phyloP scores from a whole-genome alignment of 1,140 invertebrate species.

The Drosophila paulistorum region DNA sequence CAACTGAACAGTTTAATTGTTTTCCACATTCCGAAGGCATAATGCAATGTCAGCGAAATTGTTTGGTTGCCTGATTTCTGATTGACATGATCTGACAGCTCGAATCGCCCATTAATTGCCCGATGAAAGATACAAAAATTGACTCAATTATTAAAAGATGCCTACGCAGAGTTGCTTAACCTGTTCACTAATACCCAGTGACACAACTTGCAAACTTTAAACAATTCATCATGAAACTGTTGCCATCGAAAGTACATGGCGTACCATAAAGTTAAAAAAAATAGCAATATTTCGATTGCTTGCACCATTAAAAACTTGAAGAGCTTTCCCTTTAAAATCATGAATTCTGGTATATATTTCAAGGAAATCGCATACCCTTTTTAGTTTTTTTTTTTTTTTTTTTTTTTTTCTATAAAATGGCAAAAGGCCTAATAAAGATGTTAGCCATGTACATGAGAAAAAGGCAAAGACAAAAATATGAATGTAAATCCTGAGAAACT shows the following conservation, averaged over 20 bases:
- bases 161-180: background rate
- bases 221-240: too few species aligned
- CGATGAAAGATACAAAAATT: constrained; percentile 10
- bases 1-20: constrained; percentile 27
- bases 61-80: constrained; percentile 22
- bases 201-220: too few species aligned
- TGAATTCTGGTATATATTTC: too few species aligned
- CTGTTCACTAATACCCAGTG: background rate
- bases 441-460: background rate
- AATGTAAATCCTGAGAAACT: constrained; percentile 1
- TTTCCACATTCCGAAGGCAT: constrained; percentile 12
- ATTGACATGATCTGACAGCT: constrained; percentile 6
- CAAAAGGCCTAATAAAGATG: constrained; percentile 1
- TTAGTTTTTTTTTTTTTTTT: background rate
- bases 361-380: background rate
- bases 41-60: constrained; percentile 9
- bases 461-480: constrained; percentile 5
- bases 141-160: constrained; percentile 8
- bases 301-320: too few species aligned
- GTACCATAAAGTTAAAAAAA: too few species aligned
- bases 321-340: too few species aligned
- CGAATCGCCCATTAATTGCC: background rate
- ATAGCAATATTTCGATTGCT: too few species aligned
- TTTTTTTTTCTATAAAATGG: background rate
- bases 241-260: too few species aligned